Evolutionary conservation across 2,113 vertebrate species (phyloP), one percentile per base, ranked within the genome.

Genomic region (Ophiodon elongatus): DNA sequence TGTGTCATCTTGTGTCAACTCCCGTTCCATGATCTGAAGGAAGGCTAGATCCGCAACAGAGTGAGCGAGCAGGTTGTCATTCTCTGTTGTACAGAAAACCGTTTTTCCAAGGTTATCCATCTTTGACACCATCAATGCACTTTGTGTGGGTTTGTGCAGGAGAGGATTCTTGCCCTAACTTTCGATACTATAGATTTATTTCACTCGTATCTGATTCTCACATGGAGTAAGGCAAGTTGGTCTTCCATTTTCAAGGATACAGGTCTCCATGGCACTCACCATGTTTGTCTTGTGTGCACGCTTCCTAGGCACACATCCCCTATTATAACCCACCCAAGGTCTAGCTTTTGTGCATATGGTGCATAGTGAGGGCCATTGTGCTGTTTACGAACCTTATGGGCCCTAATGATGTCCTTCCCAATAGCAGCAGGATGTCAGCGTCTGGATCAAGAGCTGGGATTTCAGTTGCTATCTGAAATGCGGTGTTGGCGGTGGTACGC

Each of bases 331-430:
- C 63, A 74, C 6, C 79, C 63, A 4, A 68, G 31, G 23, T 73
- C 79, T 1, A 67, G 50, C 35, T 67, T 67, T 27, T 77, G 75
- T 29, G 75, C 50, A 27, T 64, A 76, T 17, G 74, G 47, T 21
- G 62, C 47, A 37, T 41, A 19, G 17, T 27, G 62, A 39, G 62
- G 72, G 6, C 72, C 72, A 45, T 62, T 59, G 11, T 60, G 17
- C 23, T 62, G 72, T 19, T 62, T n/a, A 21, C n/a, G 35, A 11
- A 62, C 57, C 29, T 74, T 62, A 50, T 74, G 72, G 17, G 29
- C 57, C 7, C 17, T 43, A n/a, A 63, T n/a, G 8, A 63, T 47
- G 19, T 65, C 73, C 41, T 29, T 14, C 59, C 59, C 4, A 75
- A 25, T 13, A 50, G 59, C 6, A 75, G 29, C 19, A 75, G 43